phyloP scores from a whole-genome alignment of 2,113 vertebrate genomes.

The Oenanthe oenanthe region DNA sequence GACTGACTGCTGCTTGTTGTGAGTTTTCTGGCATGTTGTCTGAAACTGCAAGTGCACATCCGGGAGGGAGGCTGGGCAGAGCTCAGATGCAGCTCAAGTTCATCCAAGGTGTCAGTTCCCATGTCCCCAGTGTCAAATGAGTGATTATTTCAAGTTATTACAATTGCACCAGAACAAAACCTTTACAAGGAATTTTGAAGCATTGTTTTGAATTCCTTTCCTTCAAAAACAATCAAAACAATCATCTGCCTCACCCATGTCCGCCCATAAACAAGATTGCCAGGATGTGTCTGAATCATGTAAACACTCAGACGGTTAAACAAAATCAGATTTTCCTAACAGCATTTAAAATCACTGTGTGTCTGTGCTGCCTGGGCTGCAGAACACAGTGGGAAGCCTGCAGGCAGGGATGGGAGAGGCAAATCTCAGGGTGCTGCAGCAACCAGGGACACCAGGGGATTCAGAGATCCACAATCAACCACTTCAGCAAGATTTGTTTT shows the following conservation, averaged over 20 bases:
- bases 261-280: fast-evolving
- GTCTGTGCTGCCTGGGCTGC: not conserved
- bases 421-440: not conserved
- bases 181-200: not conserved
- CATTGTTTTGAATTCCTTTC: not conserved
- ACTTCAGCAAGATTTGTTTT: not conserved
- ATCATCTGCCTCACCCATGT: not conserved
- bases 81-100: not conserved
- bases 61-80: not conserved
- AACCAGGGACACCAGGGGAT: fast-evolving
- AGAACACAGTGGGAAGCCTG: not conserved
- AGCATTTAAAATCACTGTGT: not conserved
- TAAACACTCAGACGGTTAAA: not conserved
- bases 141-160: not conserved
- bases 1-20: not conserved
- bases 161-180: not conserved
- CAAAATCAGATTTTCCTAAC: not conserved
- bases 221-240: not conserved
- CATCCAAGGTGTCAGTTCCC: not conserved
- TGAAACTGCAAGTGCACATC: not conserved
- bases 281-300: not conserved
- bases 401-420: not conserved
- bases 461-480: not conserved
- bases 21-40: not conserved
- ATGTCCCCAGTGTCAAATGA: not conserved